phyloP scores from a whole-genome alignment of 2,797 vertebrate genomes.

The Tamandua tetradactyla region DNA sequence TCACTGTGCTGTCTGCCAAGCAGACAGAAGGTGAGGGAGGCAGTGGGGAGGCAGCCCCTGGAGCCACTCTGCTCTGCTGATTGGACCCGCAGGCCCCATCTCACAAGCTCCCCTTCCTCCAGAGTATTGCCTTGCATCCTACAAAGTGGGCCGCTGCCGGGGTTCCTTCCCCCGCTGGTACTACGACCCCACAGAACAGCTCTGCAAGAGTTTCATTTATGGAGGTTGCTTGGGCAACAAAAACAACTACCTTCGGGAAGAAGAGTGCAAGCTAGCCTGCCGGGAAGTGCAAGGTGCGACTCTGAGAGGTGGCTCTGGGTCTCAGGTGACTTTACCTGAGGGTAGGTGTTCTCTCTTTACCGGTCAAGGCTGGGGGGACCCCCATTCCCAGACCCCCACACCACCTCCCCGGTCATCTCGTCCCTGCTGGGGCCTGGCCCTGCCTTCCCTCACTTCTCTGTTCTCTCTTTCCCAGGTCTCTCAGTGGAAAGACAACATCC shows the following conservation, averaged over 20 bases:
- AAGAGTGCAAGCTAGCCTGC: constrained; percentile 92
- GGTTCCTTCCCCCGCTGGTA: constrained; percentile 95
- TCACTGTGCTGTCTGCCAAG: constrained; percentile 91
- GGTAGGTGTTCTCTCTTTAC: not conserved
- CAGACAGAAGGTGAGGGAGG: constrained; percentile 90
- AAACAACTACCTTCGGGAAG: constrained; percentile 92
- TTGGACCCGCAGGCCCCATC: not conserved
- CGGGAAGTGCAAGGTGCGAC: constrained; percentile 82
- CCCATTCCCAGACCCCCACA: not conserved
- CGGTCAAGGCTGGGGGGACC: not conserved
- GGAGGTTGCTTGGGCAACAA: constrained; percentile 91
- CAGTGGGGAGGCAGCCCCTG: not conserved
- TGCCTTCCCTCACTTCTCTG: constrained; percentile 44
- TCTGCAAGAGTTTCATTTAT: constrained; percentile 88
- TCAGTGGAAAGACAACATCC: constrained; percentile 82
- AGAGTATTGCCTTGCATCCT: constrained; percentile 94
- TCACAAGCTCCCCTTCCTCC: constrained; percentile 17
- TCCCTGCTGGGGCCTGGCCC: not conserved
- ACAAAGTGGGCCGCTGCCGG: constrained; percentile 93
- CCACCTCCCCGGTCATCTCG: not conserved
- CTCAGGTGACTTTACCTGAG: not conserved
- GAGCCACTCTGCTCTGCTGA: not conserved
- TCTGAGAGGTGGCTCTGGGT: not conserved
- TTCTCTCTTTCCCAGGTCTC: constrained; percentile 75
- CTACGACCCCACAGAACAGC: constrained; percentile 87